Evolutionary conservation across 2,888 invertebrate genomes (phyloP).

Genomic region (Euspilapteryx auroguttella): DNA sequence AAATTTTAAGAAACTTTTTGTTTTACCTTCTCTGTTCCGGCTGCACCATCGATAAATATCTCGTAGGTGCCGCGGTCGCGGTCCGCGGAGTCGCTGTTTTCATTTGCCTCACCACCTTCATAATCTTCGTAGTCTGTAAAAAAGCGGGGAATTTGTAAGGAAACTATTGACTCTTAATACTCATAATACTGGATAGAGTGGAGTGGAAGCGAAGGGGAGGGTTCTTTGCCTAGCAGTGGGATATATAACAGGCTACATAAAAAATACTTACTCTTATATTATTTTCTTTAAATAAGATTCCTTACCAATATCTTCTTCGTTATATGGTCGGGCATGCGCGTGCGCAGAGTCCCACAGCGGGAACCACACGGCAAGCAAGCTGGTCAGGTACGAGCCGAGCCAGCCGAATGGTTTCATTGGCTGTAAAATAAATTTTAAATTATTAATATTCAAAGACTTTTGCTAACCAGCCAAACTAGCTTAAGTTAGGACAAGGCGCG

Average conservation of each 20-base stretch:
- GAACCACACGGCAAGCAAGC: constrained; percentile 46
- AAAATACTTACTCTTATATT: too few relatives aligned
- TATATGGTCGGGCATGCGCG: constrained; percentile 33
- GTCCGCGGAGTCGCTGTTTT: constrained; percentile 22
- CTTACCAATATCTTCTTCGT: constrained; percentile 55
- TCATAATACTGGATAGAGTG: too few relatives aligned
- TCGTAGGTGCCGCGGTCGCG: constrained; percentile 47
- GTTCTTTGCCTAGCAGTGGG: too few relatives aligned
- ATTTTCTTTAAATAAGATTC: too few relatives aligned
- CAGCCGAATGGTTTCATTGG: constrained; percentile 58
- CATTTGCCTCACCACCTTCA: constrained; percentile 35
- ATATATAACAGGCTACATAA: too few relatives aligned
- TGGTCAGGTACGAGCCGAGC: constrained; percentile 56
- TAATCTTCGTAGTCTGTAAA: constrained; percentile 45
- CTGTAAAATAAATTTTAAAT: constrained; percentile 21
- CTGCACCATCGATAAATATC: constrained; percentile 39
- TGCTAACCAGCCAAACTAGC: too few relatives aligned
- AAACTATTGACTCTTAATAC: too few relatives aligned
- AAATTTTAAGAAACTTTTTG: too few relatives aligned
- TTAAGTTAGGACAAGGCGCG: too few relatives aligned
- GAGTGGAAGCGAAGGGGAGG: too few relatives aligned
- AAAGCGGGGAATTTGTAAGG: too few relatives aligned
- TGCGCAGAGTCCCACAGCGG: constrained; percentile 41
- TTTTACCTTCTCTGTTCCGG: constrained; percentile 23
- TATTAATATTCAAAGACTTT: neutral